phyloP scores from a whole-genome alignment of 2,113 vertebrate genomes.

The Strix aluco region DNA sequence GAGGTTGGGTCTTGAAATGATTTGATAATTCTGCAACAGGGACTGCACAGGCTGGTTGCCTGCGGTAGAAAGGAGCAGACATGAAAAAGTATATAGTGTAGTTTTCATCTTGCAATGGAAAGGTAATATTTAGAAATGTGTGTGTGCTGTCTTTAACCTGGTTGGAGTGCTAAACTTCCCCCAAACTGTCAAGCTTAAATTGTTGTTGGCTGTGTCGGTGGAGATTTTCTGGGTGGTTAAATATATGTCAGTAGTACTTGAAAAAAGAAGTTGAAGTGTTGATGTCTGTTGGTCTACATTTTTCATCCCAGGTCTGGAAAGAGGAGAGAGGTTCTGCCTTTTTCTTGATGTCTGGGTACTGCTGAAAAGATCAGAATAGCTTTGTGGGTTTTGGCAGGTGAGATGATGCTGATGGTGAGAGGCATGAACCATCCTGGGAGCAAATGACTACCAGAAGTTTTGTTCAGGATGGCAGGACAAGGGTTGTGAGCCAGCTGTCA shows the following conservation, averaged over 20 bases:
- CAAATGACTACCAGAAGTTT: neutral
- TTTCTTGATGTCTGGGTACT: neutral
- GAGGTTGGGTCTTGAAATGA: constrained; percentile 36
- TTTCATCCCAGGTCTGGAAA: neutral
- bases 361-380: neutral
- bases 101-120: neutral
- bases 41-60: neutral
- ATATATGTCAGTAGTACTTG: neutral
- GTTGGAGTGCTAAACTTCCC: neutral
- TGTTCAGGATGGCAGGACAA: neutral
- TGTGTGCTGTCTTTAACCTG: neutral
- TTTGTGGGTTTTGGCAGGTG: neutral
- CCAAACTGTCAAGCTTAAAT: neutral
- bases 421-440: neutral
- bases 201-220: neutral
- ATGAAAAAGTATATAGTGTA: neutral
- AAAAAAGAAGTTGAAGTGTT: neutral
- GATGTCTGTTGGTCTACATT: neutral
- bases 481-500: neutral
- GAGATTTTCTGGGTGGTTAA: neutral
- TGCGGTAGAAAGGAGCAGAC: neutral
- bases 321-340: neutral
- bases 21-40: constrained; percentile 9
- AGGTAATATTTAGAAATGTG: neutral
- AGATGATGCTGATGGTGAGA: neutral